Evolutionary conservation across 1,140 invertebrate species (phyloP).

Genomic region (Pararge aegeria): DNA sequence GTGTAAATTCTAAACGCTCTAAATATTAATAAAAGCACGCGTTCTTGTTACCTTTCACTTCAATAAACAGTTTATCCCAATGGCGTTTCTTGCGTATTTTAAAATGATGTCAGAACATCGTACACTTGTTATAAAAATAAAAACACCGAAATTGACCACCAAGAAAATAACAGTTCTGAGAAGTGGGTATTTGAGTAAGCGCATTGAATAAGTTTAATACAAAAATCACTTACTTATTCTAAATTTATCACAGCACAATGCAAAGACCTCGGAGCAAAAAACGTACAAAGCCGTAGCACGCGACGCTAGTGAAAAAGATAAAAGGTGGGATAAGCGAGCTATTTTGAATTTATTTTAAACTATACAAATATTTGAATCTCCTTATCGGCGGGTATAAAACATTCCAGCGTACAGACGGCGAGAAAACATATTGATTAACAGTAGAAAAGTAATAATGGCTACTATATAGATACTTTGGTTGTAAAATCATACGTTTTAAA

Average conservation of each 20-base stretch:
- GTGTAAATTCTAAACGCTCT: too few relatives aligned
- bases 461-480: too few relatives aligned
- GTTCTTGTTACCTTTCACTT: too few relatives aligned
- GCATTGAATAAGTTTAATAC: background rate
- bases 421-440: background rate
- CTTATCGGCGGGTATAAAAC: constrained; percentile 21
- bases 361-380: constrained; percentile 22
- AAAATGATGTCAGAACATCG: too few relatives aligned
- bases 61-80: too few relatives aligned
- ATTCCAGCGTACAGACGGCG: constrained; percentile 11
- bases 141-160: too few relatives aligned
- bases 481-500: too few relatives aligned
- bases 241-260: constrained; percentile 4
- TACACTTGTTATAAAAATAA: too few relatives aligned
- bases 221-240: constrained; percentile 7
- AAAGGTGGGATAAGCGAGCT: constrained; percentile 4
- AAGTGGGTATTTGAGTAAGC: background rate
- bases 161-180: background rate
- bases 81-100: too few relatives aligned
- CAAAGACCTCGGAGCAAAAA: background rate
- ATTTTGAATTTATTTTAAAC: constrained; percentile 26
- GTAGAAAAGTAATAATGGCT: background rate
- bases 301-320: constrained; percentile 14
- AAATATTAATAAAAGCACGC: too few relatives aligned
- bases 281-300: constrained; percentile 7